phyloP scores from a whole-genome alignment of 2,113 vertebrate species.

The Odocoileus virginianus region DNA sequence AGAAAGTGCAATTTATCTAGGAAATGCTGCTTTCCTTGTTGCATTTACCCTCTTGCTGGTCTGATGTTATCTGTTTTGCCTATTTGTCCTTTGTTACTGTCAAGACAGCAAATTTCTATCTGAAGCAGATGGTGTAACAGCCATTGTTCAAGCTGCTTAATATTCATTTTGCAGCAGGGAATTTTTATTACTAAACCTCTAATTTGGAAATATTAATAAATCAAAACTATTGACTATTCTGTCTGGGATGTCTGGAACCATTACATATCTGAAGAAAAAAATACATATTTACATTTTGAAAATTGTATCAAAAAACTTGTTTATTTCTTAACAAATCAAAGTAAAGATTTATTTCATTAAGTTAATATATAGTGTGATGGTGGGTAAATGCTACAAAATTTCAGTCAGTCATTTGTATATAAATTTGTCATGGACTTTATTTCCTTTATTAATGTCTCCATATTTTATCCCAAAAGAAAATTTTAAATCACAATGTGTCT shows the following conservation, averaged over 20 bases:
- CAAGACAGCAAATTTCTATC: conserved; percentile 27
- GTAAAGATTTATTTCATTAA: neutral
- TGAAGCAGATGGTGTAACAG: conserved; percentile 42
- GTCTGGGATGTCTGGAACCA: neutral
- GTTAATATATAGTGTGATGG: neutral
- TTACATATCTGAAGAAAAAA: neutral
- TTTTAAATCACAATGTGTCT: neutral
- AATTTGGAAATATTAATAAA: conserved; percentile 22
- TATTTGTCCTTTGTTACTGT: conserved; percentile 34
- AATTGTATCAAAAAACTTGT: neutral
- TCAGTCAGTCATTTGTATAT: neutral
- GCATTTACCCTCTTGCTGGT: neutral
- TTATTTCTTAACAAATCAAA: conserved; percentile 4
- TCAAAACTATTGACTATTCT: neutral
- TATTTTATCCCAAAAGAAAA: neutral
- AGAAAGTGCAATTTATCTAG: conserved; percentile 35
- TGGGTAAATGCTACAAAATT: neutral
- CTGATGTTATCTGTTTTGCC: neutral
- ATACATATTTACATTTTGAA: neutral
- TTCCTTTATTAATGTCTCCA: neutral
- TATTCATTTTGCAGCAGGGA: neutral
- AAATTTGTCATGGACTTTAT: neutral
- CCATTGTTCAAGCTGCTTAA: conserved; percentile 44
- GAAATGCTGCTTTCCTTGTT: conserved; percentile 22
- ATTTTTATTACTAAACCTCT: conserved; percentile 31